phyloP scores from a whole-genome alignment of 2,888 invertebrate species.

The Himalopsyche tibetana region DNA sequence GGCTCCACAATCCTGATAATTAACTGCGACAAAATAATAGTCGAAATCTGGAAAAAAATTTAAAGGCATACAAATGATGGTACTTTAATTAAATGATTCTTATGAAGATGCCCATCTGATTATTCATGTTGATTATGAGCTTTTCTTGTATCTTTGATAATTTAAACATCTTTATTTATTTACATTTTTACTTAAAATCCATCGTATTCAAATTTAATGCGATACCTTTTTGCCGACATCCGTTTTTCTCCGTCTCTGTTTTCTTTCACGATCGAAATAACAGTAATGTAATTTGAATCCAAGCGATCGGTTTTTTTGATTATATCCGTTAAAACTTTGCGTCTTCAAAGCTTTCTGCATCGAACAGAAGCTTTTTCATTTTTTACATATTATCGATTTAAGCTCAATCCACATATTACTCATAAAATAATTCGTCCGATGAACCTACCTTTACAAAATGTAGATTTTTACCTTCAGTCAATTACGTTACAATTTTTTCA shows the following conservation, averaged over 20 bases:
- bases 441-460: neutral
- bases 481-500: too few relatives aligned
- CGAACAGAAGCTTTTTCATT: neutral
- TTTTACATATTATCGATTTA: conserved; percentile 26
- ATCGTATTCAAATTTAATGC: conserved; percentile 29
- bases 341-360: conserved; percentile 35
- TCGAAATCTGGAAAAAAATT: too few relatives aligned
- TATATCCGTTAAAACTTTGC: conserved; percentile 38
- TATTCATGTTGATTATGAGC: neutral
- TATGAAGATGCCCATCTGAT: too few relatives aligned
- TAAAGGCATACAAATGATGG: too few relatives aligned
- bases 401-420: neutral
- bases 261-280: conserved; percentile 59
- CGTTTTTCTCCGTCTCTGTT: conserved; percentile 41
- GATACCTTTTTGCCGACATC: conserved; percentile 39
- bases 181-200: neutral
- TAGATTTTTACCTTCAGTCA: too few relatives aligned
- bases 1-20: too few relatives aligned
- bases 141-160: neutral
- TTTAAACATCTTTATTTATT: neutral
- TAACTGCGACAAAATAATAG: too few relatives aligned
- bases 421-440: neutral
- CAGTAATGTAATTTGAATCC: conserved; percentile 57
- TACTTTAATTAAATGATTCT: too few relatives aligned
- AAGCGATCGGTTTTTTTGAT: conserved; percentile 37